phyloP scores from a whole-genome alignment of 1,140 invertebrate genomes.

The Lucilia cuprina region DNA sequence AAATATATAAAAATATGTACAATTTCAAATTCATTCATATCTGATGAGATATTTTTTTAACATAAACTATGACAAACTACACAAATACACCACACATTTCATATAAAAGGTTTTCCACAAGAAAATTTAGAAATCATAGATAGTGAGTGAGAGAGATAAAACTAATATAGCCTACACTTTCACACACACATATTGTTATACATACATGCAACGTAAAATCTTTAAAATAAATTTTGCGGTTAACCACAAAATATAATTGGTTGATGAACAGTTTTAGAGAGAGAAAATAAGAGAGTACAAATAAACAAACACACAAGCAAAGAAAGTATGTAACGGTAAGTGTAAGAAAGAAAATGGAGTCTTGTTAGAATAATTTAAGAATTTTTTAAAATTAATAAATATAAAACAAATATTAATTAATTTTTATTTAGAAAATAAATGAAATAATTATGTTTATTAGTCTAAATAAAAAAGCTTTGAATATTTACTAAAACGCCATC shows the following conservation, averaged over 20 bases:
- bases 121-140: not conserved
- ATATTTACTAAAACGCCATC: not conserved
- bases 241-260: conserved; percentile 64
- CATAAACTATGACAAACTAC: not conserved
- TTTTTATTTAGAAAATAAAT: too few relatives aligned
- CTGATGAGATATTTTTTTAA: not conserved
- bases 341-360: conserved; percentile 11
- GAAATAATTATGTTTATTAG: too few relatives aligned
- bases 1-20: conserved; percentile 17
- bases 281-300: conserved; percentile 39
- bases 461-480: not conserved
- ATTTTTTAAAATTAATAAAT: too few relatives aligned
- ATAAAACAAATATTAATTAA: too few relatives aligned
- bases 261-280: conserved; percentile 43
- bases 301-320: not conserved
- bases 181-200: not conserved
- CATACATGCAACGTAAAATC: conserved; percentile 41
- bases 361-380: not conserved
- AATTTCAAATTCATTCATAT: not conserved
- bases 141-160: not conserved
- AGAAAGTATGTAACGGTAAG: too few relatives aligned
- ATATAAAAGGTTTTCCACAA: not conserved
- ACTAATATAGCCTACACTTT: not conserved
- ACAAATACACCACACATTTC: not conserved
- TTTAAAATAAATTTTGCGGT: conserved; percentile 63